Base-by-base conservation (phyloP, 2,797 vertebrate species). In the Sciurus carolinensis region DNA sequence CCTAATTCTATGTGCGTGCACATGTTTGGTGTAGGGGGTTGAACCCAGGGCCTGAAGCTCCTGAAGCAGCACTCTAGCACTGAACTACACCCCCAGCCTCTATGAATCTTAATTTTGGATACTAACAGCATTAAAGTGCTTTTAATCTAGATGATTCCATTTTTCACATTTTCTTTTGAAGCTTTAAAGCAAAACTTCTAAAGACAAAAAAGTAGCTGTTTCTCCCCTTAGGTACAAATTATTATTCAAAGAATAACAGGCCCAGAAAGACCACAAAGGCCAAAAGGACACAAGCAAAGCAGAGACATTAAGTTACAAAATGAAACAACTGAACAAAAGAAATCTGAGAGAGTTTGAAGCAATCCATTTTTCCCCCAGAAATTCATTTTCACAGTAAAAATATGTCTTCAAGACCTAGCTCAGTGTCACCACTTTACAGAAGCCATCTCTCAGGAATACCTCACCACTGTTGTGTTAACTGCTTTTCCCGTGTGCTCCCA, bases 151-250 rank as follows among this genome's bases (percentile, higher is more conserved):
- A 79, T 42, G 33, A 87, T 54, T 64, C 75, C 20, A 77, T 69
- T 88, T 94, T 94, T 96, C 71, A 75, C 20, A 81, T 18, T 7
- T 83, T 85, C 79, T 91, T 95, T 92, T 64, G 22, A 82, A 36
- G 18, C 14, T 95, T 73, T 67, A 82, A 93, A 86, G 50, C n/a
- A 92, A n/a, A 93, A 91, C 10, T 64, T 81, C 82, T 80, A 94
- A 44, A 71, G 15, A 47, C 12, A 85, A 66, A 81, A 82, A 82
- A 69, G 44, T n/a, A 91, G 82, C 30, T 93, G n/a, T 75, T 89
- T 83, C 50, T 94, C 39, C 9, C 8, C 30, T 92, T 83, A 81
- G 71, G 87, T 39, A 93, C 24, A 66, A 94, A 88, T 62, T 69
- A 71, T 86, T 75, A 87, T 7, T 64, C 47, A 91, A 94, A 95